These are phyloP conservation scores for Camponotus fellah DNA, from an alignment of 2,888 invertebrate genomes.

Conservation along the genomic window DNA sequence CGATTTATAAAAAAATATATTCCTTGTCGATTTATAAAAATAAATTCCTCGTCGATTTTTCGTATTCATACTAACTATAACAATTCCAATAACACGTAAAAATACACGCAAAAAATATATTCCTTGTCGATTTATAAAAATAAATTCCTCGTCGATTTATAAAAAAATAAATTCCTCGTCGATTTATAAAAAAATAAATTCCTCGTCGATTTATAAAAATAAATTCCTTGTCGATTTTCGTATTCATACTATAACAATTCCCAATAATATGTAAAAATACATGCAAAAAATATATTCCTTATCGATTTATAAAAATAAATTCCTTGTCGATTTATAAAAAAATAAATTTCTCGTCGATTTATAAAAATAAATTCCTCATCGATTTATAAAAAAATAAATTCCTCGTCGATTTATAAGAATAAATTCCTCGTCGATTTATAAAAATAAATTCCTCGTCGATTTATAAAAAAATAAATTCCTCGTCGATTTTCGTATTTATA, in stretches of 20 bases:
- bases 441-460: too few relatives aligned
- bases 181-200: not conserved
- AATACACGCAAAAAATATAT: constrained; percentile 16
- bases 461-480: not conserved
- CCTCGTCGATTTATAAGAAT: not conserved
- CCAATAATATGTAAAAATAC: too few relatives aligned
- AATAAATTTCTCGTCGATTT: too few relatives aligned
- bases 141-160: not conserved
- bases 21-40: not conserved
- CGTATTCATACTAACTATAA: not conserved
- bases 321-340: too few relatives aligned
- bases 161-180: not conserved
- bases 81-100: constrained; percentile 28
- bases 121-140: not conserved
- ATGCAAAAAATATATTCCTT: too few relatives aligned
- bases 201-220: not conserved
- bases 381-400: too few relatives aligned
- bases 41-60: not conserved
- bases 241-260: too few relatives aligned
- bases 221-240: not conserved
- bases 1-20: not conserved
- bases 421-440: not conserved
- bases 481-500: too few relatives aligned
- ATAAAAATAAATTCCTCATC: not conserved
- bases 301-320: not conserved